Percentiles rank a stretch among this genome's conserved stretches.
phyloP scores from a whole-genome alignment of 2,888 invertebrate genomes.

The Thalpophila matura region DNA sequence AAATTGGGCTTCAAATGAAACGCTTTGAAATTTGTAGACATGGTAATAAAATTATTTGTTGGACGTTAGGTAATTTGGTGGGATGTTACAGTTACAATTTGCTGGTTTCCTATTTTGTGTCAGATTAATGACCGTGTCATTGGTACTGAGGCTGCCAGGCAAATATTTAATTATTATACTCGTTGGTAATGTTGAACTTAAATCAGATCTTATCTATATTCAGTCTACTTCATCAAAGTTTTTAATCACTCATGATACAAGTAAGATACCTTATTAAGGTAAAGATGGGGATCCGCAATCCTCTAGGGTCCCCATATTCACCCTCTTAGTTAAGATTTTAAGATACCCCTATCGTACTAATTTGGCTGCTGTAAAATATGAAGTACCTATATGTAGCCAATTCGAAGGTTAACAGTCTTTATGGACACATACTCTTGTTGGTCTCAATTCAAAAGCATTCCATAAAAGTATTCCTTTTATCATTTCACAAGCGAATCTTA shows the following conservation, averaged over 20 bases:
- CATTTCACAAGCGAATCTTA: constrained; percentile 23
- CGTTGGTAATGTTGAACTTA: neutral
- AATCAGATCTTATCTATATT: neutral
- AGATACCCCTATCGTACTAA: neutral
- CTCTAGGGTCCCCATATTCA: constrained; percentile 1
- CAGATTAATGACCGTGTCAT: constrained; percentile 35
- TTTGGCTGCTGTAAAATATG: neutral
- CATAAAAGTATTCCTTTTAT: constrained; percentile 1
- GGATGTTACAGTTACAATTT: constrained; percentile 55
- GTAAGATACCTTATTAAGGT: neutral
- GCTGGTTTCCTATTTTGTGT: constrained; percentile 38
- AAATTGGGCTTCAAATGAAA: constrained; percentile 61
- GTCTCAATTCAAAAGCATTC: constrained; percentile 15
- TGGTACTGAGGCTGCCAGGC: constrained; percentile 19
- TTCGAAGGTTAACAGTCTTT: neutral
- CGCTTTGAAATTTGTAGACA: constrained; percentile 59
- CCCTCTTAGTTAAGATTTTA: constrained; percentile 1
- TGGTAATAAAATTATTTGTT: constrained; percentile 57
- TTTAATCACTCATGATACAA: neutral
- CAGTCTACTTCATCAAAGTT: neutral
- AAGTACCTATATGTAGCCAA: neutral
- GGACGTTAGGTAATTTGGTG: constrained; percentile 29
- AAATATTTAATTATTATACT: neutral
- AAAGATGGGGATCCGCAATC: neutral
- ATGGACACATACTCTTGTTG: neutral